These are phyloP conservation scores for Latrodectus geometricus DNA, from an alignment of 1,140 invertebrate species.

Conservation along the genomic window DNA sequence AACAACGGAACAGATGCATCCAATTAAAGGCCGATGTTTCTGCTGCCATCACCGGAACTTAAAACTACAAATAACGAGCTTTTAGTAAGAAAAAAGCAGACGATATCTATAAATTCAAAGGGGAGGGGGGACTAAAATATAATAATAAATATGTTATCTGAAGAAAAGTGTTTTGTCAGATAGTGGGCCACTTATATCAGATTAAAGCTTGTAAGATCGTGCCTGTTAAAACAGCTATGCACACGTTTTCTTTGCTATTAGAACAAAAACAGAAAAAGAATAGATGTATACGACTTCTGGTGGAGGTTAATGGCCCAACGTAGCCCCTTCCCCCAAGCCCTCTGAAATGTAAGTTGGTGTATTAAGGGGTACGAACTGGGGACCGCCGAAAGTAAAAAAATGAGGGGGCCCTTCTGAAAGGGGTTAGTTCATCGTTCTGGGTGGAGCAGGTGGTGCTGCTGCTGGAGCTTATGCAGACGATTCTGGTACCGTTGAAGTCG, in stretches of 20 bases:
- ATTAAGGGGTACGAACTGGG: constrained; percentile 24
- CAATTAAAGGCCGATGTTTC: constrained; percentile 14
- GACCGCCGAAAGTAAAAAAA: constrained; percentile 5
- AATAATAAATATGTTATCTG: constrained; percentile 7
- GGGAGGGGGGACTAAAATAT: neutral
- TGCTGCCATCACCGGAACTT: neutral
- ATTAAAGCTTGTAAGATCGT: constrained; percentile 22
- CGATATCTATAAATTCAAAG: neutral
- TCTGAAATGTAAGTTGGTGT: constrained; percentile 31
- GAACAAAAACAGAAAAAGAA: constrained; percentile 3
- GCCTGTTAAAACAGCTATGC: constrained; percentile 8
- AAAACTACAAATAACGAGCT: constrained; percentile 12
- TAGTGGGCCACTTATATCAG: constrained; percentile 20
- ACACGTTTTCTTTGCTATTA: constrained; percentile 24
- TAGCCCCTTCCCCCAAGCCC: neutral
- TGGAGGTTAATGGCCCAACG: constrained; percentile 27
- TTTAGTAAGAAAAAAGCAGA: neutral
- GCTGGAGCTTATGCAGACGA: neutral
- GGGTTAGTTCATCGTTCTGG: constrained; percentile 34
- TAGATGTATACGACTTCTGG: constrained; percentile 22
- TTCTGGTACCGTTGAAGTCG: neutral
- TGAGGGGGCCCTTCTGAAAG: constrained; percentile 10
- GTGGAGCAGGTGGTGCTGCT: constrained; percentile 15
- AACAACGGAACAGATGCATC: constrained; percentile 25
- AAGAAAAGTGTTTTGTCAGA: constrained; percentile 24